Conservation (phyloP, 1,140 invertebrate species). For the Calephelis nemesis region DNA sequence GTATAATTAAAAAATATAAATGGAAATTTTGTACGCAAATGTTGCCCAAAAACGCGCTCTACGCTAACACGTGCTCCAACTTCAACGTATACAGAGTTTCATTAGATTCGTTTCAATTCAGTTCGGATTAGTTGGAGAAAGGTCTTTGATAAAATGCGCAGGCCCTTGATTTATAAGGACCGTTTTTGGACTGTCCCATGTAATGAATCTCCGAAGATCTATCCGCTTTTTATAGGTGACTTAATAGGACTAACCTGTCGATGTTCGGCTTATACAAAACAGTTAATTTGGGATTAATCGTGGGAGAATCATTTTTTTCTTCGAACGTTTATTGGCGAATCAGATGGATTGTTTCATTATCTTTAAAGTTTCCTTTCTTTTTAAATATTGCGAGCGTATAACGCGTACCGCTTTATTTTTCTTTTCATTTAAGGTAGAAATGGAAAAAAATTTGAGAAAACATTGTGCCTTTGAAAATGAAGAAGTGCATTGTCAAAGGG, state of each 20-base stretch:
- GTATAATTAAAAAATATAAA: too few species aligned
- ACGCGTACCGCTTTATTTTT: too few species aligned
- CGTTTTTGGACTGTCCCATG: constrained; percentile 48
- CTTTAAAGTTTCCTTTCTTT: background rate
- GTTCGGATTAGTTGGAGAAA: constrained; percentile 68
- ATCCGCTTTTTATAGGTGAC: constrained; percentile 51
- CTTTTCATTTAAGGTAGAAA: too few species aligned
- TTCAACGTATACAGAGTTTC: constrained; percentile 59
- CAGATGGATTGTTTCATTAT: background rate
- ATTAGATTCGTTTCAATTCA: constrained; percentile 76
- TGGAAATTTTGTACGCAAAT: too few species aligned
- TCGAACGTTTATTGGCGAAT: constrained; percentile 16
- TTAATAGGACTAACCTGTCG: constrained; percentile 34
- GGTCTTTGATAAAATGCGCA: constrained; percentile 67
- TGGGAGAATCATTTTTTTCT: constrained; percentile 29
- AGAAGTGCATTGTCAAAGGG: too few species aligned
- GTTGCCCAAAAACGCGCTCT: background rate
- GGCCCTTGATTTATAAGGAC: constrained; percentile 68
- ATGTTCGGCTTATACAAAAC: constrained; percentile 33
- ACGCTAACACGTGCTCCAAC: background rate
- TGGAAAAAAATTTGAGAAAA: too few species aligned
- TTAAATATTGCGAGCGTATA: background rate
- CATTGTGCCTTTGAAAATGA: too few species aligned
- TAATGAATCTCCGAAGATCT: constrained; percentile 60
- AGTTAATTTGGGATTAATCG: constrained; percentile 26